phyloP scores from a whole-genome alignment of 2,113 vertebrate genomes.

The Tragelaphus buxtoni region DNA sequence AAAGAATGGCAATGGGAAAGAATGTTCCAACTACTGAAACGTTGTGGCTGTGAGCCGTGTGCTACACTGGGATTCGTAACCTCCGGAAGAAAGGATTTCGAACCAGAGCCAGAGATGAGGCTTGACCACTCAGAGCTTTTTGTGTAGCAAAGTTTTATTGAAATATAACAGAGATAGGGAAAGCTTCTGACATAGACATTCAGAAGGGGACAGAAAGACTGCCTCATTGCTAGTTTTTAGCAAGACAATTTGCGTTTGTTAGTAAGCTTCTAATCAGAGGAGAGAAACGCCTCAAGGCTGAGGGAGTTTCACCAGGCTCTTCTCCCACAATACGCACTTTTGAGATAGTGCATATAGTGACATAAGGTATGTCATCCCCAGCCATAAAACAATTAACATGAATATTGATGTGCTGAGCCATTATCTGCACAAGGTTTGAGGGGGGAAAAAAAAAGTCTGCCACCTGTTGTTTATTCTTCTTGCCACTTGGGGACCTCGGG shows the following conservation, averaged over 20 bases:
- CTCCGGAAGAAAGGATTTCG: rapidly evolving
- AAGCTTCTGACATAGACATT: background rate
- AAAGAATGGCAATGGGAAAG: background rate
- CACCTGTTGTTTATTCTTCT: background rate
- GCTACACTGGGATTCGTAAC: background rate
- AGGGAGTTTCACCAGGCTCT: background rate
- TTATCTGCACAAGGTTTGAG: background rate
- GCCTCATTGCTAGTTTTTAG: background rate
- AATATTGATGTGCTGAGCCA: background rate
- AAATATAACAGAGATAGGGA: background rate
- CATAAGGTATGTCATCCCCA: background rate
- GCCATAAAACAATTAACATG: background rate
- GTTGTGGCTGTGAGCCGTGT: background rate
- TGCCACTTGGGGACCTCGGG: background rate
- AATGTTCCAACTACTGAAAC: background rate
- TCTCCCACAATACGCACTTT: background rate
- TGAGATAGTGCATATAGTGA: background rate
- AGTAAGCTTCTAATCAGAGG: background rate
- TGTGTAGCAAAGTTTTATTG: background rate
- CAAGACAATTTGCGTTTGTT: background rate
- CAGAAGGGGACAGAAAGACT: background rate
- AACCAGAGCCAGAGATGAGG: background rate
- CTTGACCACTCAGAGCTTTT: background rate
- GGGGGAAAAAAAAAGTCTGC: background rate
- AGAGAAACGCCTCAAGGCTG: background rate